These are phyloP conservation scores for Alligator sinensis DNA, from an alignment of 2,113 vertebrate species.

Conservation along the genomic window DNA sequence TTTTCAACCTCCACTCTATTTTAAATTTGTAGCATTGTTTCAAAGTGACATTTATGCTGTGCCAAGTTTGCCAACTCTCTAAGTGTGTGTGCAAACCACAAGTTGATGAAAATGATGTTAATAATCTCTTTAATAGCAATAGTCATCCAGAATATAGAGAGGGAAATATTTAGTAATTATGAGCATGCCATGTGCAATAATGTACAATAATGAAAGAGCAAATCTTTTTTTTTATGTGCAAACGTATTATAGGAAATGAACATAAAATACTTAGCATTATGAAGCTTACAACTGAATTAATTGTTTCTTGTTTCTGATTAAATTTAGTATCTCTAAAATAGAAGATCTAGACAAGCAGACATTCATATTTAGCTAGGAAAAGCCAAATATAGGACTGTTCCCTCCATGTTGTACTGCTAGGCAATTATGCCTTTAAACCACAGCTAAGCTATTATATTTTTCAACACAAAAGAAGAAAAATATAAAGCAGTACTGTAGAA, in stretches of 20 bases:
- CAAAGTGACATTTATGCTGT: slow-evolving; percentile 75
- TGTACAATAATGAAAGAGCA: neutral
- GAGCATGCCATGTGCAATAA: slow-evolving; percentile 31
- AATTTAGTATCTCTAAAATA: slow-evolving; percentile 66
- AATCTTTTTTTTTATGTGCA: slow-evolving; percentile 60
- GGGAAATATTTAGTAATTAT: slow-evolving; percentile 57
- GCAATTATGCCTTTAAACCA: slow-evolving; percentile 45
- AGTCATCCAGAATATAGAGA: slow-evolving; percentile 38
- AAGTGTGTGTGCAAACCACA: slow-evolving; percentile 29
- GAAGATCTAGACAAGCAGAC: slow-evolving; percentile 57
- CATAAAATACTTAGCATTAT: slow-evolving; percentile 35
- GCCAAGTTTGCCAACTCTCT: slow-evolving; percentile 67
- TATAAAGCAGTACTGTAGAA: neutral
- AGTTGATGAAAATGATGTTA: slow-evolving; percentile 54
- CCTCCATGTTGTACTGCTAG: slow-evolving; percentile 46
- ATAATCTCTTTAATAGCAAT: slow-evolving; percentile 61
- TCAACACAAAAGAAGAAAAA: slow-evolving; percentile 22
- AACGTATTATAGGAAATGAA: slow-evolving; percentile 63
- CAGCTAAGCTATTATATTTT: neutral
- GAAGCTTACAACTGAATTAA: slow-evolving; percentile 7
- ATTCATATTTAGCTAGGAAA: slow-evolving; percentile 62
- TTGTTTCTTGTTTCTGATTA: slow-evolving; percentile 53
- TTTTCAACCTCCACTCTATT: slow-evolving; percentile 70
- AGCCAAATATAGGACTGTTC: slow-evolving; percentile 52
- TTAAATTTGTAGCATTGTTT: slow-evolving; percentile 60